Conservation (phyloP, 2,888 invertebrate species). For the Melanophora roralis region DNA sequence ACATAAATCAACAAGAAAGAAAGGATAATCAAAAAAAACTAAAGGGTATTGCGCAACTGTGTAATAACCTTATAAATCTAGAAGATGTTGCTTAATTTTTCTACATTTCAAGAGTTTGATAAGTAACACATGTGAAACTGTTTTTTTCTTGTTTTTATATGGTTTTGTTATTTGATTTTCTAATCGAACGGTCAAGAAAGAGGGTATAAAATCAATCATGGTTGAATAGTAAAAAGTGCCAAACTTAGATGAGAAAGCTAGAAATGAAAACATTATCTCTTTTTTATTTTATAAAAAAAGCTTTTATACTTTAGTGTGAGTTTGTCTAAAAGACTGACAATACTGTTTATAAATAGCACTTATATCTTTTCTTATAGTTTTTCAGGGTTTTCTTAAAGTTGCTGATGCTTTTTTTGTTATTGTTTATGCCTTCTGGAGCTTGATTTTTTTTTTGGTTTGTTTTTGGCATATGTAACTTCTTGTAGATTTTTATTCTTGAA, state of each 20-base stretch:
- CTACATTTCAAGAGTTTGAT: background rate
- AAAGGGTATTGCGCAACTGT: slow-evolving; percentile 59
- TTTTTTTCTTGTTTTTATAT: background rate
- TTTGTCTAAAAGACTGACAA: background rate
- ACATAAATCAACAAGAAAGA: background rate
- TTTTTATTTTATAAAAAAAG: background rate
- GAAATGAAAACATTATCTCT: slow-evolving; percentile 4
- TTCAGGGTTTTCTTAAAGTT: slow-evolving; percentile 22
- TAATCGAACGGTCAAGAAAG: background rate
- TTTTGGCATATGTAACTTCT: slow-evolving; percentile 40
- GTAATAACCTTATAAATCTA: slow-evolving; percentile 64
- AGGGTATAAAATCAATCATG: slow-evolving; percentile 50
- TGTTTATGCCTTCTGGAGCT: slow-evolving; percentile 58
- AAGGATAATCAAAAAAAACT: background rate
- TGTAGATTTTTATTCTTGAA: background rate
- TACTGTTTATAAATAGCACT: too few species aligned
- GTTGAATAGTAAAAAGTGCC: slow-evolving; percentile 45
- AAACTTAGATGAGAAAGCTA: slow-evolving; percentile 20
- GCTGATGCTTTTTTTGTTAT: slow-evolving; percentile 44
- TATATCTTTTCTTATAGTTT: background rate
- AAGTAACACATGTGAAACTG: background rate
- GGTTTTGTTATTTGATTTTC: background rate
- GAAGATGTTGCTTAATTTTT: slow-evolving; percentile 19
- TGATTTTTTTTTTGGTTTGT: slow-evolving; percentile 55
- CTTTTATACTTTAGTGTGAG: slow-evolving; percentile 4